Evolutionary conservation across 2,888 invertebrate species (phyloP).

Genomic region (Agriopis aurantiaria): DNA sequence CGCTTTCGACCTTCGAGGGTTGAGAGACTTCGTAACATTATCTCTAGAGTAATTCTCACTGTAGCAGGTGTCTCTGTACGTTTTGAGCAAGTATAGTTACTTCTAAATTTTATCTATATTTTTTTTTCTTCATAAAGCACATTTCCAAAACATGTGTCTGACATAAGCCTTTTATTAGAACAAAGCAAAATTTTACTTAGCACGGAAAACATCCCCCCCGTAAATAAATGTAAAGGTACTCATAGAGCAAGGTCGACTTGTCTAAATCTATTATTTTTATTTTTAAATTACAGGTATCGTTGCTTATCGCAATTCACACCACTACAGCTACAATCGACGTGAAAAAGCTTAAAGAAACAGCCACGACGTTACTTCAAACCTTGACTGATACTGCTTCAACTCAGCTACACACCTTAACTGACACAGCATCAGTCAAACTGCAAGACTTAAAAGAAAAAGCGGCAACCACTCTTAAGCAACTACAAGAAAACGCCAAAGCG

Average conservation of each 20-base stretch:
- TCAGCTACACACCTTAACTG: conserved; percentile 52
- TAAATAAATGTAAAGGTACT: no score
- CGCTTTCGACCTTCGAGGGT: background rate
- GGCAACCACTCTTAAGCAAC: conserved; percentile 50
- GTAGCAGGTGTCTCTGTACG: no score
- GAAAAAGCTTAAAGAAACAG: conserved; percentile 63
- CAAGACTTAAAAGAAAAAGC: conserved; percentile 52
- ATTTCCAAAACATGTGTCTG: no score
- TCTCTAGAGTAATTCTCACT: no score
- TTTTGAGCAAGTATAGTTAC: no score
- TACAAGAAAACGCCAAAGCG: conserved; percentile 51
- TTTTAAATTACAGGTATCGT: conserved; percentile 59
- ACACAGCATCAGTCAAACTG: conserved; percentile 53
- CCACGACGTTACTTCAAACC: conserved; percentile 56
- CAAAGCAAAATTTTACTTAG: no score
- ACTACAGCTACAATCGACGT: conserved; percentile 66
- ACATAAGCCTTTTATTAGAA: no score
- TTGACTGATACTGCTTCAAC: conserved; percentile 54
- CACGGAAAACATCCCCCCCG: no score
- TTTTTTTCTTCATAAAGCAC: no score
- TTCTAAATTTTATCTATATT: no score
- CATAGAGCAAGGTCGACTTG: no score
- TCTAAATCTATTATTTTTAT: background rate
- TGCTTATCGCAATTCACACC: conserved; percentile 59
- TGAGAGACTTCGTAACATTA: no score